A percentile compares a stretch with the other conserved stretches of the same genome.
Evolutionary conservation across 2,113 vertebrate genomes (phyloP).

Genomic region (Hyaena hyaena): DNA sequence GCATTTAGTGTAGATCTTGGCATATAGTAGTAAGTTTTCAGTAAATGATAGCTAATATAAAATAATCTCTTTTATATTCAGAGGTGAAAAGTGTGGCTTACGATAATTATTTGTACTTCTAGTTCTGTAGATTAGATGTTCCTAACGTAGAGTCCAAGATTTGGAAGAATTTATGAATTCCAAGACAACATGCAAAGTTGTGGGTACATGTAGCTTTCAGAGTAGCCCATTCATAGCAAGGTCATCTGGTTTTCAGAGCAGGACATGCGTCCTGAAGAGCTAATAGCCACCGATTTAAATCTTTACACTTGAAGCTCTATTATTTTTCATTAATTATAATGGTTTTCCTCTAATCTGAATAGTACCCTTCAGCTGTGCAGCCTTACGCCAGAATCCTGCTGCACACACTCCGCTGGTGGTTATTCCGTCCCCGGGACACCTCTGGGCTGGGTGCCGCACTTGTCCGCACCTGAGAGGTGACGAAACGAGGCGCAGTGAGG

Average conservation of each 20-base stretch:
- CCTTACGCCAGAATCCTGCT: neutral
- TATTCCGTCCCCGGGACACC: neutral
- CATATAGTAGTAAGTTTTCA: neutral
- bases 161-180: conserved; percentile 23
- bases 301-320: neutral
- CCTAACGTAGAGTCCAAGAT: neutral
- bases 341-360: neutral
- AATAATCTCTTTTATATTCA: neutral
- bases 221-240: neutral
- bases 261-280: neutral
- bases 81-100: neutral
- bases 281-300: neutral
- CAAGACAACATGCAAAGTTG: neutral
- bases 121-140: conserved; percentile 29
- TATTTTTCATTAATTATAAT: neutral
- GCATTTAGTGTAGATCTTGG: neutral
- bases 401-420: neutral
- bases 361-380: neutral
- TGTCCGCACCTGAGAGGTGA: neutral
- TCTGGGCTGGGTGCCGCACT: neutral
- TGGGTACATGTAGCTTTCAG: neutral
- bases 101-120: neutral
- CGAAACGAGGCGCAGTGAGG: neutral
- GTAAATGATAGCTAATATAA: neutral
- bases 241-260: neutral